A percentile compares a stretch with the other conserved stretches of the same genome.
phyloP scores from a whole-genome alignment of 2,888 invertebrate species.

The Lapara coniferarum region DNA sequence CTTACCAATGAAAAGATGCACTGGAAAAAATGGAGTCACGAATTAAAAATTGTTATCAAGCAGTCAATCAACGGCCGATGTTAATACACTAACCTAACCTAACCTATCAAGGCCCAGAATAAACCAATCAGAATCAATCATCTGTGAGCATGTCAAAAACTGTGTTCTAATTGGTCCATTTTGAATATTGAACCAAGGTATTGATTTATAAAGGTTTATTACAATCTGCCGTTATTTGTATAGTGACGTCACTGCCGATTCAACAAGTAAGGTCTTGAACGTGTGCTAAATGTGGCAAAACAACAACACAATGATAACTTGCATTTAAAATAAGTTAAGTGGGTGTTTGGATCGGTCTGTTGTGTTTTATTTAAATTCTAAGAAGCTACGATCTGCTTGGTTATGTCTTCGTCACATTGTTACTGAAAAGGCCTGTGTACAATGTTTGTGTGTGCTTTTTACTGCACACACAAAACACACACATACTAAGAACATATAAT shows the following conservation, averaged over 20 bases:
- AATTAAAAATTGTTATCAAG: neutral
- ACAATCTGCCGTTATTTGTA: neutral
- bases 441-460: too few species aligned
- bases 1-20: neutral
- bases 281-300: conserved; percentile 13
- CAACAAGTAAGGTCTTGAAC: neutral
- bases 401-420: neutral
- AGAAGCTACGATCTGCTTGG: neutral
- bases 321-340: conserved; percentile 23
- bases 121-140: too few species aligned
- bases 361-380: neutral
- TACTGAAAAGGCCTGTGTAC: too few species aligned
- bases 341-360: neutral
- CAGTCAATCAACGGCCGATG: too few species aligned
- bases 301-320: conserved; percentile 14
- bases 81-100: too few species aligned
- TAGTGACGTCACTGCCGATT: neutral
- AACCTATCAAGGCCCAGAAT: too few species aligned
- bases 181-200: too few species aligned
- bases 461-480: too few species aligned
- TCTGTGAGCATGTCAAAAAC: too few species aligned
- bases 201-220: too few species aligned
- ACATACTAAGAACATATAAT: too few species aligned
- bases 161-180: too few species aligned
- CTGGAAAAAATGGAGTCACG: neutral